Evolutionary conservation across 2,113 vertebrate species (phyloP).

Genomic region (Callocephalon fimbriatum): DNA sequence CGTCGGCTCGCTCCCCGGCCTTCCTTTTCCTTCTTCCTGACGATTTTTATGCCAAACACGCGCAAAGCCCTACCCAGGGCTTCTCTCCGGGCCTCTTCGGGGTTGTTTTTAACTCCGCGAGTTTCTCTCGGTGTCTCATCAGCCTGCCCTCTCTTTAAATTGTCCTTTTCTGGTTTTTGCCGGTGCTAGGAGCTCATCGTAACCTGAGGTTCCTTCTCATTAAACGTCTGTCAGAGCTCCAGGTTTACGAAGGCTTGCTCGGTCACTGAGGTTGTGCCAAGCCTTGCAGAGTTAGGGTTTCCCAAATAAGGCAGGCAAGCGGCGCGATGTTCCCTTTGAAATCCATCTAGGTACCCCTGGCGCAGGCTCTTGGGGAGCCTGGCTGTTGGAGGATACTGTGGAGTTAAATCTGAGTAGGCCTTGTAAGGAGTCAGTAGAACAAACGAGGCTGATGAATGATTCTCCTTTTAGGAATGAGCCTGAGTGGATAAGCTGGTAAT

Average conservation of each 20-base stretch:
- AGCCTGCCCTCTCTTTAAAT: not conserved
- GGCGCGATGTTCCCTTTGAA: not conserved
- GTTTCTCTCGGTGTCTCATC: not conserved
- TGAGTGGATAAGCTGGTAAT: slow-evolving; percentile 32
- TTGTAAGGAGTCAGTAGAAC: slow-evolving; percentile 63
- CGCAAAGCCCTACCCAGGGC: not conserved
- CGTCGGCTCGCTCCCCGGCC: not conserved
- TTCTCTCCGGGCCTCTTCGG: not conserved
- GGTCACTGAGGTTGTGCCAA: not conserved
- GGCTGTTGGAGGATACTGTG: not conserved
- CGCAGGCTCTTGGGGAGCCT: not conserved
- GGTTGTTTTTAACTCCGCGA: not conserved
- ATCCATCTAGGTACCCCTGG: slow-evolving; percentile 39
- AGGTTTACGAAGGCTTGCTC: not conserved
- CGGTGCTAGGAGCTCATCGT: not conserved
- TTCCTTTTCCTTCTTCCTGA: slow-evolving; percentile 1
- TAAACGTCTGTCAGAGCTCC: not conserved
- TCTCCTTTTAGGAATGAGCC: slow-evolving; percentile 1
- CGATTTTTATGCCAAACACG: not conserved
- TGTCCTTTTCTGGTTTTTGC: not conserved
- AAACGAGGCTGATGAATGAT: slow-evolving; percentile 40
- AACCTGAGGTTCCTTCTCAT: not conserved
- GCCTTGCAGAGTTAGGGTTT: not conserved
- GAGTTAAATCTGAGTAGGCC: slow-evolving; percentile 5
- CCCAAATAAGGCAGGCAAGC: slow-evolving; percentile 59